Conservation (phyloP, 1,140 invertebrate species). For the Pachypsylla venusta region DNA sequence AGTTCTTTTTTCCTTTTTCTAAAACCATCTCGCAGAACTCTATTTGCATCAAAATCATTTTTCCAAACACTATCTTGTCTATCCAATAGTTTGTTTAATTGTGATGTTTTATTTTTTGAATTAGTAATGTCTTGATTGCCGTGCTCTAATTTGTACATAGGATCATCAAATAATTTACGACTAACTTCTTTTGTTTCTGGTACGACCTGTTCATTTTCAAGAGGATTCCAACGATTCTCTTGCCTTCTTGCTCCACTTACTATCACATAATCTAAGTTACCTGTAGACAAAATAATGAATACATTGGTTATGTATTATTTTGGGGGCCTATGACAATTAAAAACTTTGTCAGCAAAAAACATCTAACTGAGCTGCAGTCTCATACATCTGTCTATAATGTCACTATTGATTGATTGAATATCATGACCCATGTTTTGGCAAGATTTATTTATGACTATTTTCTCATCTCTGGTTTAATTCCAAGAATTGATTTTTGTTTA, state of each 20-base stretch:
- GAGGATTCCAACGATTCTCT: conserved; percentile 96
- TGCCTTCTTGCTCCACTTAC: conserved; percentile 86
- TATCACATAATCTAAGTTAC: conserved; percentile 97
- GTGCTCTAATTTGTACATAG: conserved; percentile 94
- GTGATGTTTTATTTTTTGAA: conserved; percentile 50
- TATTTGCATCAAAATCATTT: conserved; percentile 84
- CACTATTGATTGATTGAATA: too few species aligned
- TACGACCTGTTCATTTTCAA: conserved; percentile 86
- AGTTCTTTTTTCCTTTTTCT: conserved; percentile 41
- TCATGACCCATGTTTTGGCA: too few species aligned
- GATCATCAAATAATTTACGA: conserved; percentile 75
- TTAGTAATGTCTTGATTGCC: conserved; percentile 60
- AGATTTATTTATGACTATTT: too few species aligned
- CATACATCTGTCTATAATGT: too few species aligned
- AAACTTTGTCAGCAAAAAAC: too few species aligned
- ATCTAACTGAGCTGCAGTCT: too few species aligned
- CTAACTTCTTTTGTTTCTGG: conserved; percentile 78
- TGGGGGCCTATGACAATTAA: too few species aligned
- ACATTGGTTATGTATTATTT: neutral
- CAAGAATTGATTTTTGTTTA: neutral
- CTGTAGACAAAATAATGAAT: conserved; percentile 26
- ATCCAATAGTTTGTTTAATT: conserved; percentile 54
- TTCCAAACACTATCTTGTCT: conserved; percentile 65
- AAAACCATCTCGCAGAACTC: conserved; percentile 60
- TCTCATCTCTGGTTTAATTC: conserved; percentile 5